Percentiles rank a stretch among this genome's conserved stretches.
Evolutionary conservation across 2,888 invertebrate genomes (phyloP).

Genomic region (Caenorhabditis virilis): DNA sequence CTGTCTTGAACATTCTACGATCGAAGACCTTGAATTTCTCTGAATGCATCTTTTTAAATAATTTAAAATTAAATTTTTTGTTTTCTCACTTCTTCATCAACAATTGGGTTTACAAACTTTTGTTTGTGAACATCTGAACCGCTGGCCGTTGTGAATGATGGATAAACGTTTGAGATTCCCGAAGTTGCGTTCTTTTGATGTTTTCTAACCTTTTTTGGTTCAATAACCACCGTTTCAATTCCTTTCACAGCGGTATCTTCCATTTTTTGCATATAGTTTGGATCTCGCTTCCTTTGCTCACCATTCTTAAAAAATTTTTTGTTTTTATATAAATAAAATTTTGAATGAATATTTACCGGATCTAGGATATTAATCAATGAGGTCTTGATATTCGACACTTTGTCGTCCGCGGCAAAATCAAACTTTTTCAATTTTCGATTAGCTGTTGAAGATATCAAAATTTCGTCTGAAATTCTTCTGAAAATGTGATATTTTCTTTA

Average conservation of each 20-base stretch:
- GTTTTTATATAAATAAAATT: background rate
- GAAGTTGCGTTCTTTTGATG: conserved; percentile 10
- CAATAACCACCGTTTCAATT: conserved; percentile 17
- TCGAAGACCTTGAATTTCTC: no score
- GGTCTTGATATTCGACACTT: conserved; percentile 15
- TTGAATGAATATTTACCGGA: conserved; percentile 9
- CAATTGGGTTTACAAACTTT: conserved; percentile 14
- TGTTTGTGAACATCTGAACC: conserved; percentile 25
- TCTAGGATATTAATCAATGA: conserved; percentile 26
- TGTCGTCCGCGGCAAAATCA: conserved; percentile 20
- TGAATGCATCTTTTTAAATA: background rate
- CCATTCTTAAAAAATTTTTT: background rate
- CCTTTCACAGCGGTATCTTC: conserved; percentile 28
- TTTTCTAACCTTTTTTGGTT: conserved; percentile 17
- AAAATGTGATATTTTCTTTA: background rate
- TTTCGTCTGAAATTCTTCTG: background rate
- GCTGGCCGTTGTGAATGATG: conserved; percentile 20
- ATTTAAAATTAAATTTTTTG: no score
- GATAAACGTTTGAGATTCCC: conserved; percentile 13
- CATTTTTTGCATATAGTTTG: conserved; percentile 25
- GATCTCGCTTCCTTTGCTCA: conserved; percentile 10
- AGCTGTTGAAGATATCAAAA: background rate
- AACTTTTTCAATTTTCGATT: conserved; percentile 1
- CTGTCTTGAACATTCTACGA: no score
- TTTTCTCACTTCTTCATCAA: conserved; percentile 1